Evolutionary conservation across 2,888 invertebrate species (phyloP).

Genomic region (Drosophila limbata): DNA sequence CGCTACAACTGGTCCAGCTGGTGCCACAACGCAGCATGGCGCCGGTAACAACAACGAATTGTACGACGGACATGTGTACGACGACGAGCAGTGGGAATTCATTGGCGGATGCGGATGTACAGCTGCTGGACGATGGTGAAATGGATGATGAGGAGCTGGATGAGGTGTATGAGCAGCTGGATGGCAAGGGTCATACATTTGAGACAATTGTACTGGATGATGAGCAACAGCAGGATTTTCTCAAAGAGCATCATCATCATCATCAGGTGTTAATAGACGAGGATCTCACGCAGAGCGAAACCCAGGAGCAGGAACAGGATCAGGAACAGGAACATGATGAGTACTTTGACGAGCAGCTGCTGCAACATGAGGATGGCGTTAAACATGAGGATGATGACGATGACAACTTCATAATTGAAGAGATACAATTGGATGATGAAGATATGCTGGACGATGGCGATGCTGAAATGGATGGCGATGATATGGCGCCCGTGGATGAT

Average conservation of each 20-base stretch:
- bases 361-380: conserved; percentile 68
- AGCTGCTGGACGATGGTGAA: conserved; percentile 75
- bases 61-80: conserved; percentile 63
- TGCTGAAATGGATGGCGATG: conserved; percentile 60
- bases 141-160: conserved; percentile 78
- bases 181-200: conserved; percentile 71
- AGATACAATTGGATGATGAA: conserved; percentile 82
- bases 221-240: conserved; percentile 75
- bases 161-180: conserved; percentile 76
- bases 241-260: conserved; percentile 67
- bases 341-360: conserved; percentile 65
- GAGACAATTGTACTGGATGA: conserved; percentile 83
- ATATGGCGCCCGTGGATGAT: conserved; percentile 72
- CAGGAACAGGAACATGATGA: conserved; percentile 55
- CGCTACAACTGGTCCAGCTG: conserved; percentile 80
- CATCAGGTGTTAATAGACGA: conserved; percentile 82
- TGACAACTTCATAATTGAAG: conserved; percentile 81
- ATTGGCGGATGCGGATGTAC: conserved; percentile 78
- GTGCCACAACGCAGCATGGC: conserved; percentile 72
- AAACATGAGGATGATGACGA: conserved; percentile 77
- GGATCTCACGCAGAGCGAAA: conserved; percentile 77
- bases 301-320: conserved; percentile 62
- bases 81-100: conserved; percentile 61
- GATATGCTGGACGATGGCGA: conserved; percentile 80
- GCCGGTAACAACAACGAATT: conserved; percentile 55